A percentile compares a stretch with the other conserved stretches of the same genome.
phyloP scores from a whole-genome alignment of 2,113 vertebrate genomes.

The Beaufortia kweichowensis region DNA sequence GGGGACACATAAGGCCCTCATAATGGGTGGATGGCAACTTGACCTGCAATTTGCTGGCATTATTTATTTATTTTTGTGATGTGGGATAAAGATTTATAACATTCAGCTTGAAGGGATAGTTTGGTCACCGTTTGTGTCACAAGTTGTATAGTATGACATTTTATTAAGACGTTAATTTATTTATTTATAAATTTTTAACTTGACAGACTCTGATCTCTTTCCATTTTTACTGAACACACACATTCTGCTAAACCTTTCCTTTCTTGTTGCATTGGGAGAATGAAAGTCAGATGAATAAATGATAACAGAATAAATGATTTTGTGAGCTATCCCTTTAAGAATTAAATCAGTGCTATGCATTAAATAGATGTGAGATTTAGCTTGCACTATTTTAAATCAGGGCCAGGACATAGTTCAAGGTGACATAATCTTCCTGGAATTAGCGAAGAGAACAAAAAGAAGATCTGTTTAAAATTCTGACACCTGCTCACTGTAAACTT shows the following conservation, averaged over 20 bases:
- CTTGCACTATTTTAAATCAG: conserved; percentile 62
- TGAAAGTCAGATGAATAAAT: not conserved
- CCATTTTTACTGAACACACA: too few species aligned
- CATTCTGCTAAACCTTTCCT: too few species aligned
- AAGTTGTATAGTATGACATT: too few species aligned
- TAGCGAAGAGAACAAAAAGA: conserved; percentile 71
- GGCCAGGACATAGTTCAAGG: conserved; percentile 70
- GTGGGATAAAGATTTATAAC: not conserved
- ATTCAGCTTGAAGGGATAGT: not conserved
- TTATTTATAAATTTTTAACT: too few species aligned
- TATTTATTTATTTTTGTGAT: not conserved
- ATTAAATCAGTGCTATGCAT: not conserved
- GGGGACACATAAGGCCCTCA: not conserved
- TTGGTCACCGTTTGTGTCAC: too few species aligned
- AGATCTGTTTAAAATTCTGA: conserved; percentile 75
- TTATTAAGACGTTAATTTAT: too few species aligned
- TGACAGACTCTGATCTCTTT: too few species aligned
- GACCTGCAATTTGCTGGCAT: not conserved
- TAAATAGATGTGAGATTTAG: not conserved
- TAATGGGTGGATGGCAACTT: not conserved
- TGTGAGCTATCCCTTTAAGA: not conserved
- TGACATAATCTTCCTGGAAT: conserved; percentile 69
- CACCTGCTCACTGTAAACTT: conserved; percentile 75
- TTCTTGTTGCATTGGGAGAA: not conserved
- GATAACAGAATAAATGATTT: not conserved